Evolutionary conservation across 2,797 vertebrate genomes (phyloP).

Genomic region (Pitangus sulphuratus): DNA sequence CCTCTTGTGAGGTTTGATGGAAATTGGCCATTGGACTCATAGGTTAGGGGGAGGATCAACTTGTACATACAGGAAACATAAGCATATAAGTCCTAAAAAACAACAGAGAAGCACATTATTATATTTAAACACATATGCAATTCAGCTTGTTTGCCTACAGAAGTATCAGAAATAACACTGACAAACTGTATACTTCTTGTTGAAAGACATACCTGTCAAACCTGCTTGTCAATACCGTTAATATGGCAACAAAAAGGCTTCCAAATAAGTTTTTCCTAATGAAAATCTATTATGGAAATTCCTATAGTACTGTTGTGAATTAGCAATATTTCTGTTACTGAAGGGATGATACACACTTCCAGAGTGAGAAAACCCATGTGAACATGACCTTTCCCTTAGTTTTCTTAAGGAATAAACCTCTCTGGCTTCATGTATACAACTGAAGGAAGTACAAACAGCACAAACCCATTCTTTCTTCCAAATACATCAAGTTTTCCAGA

Average conservation of each 20-base stretch:
- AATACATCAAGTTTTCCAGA: background rate
- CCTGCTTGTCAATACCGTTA: background rate
- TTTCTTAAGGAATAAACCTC: slow-evolving; percentile 15
- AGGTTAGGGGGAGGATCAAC: background rate
- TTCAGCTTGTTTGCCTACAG: background rate
- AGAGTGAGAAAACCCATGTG: background rate
- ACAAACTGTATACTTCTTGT: background rate
- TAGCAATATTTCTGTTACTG: background rate
- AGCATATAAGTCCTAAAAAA: background rate
- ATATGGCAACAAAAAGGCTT: background rate
- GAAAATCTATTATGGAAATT: background rate
- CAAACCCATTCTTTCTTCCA: background rate
- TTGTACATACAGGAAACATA: background rate
- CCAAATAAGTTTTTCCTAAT: background rate
- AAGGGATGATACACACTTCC: background rate
- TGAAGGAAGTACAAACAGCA: background rate
- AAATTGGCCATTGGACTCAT: background rate
- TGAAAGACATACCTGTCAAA: background rate
- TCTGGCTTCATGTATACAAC: background rate
- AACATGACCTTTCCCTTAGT: slow-evolving; percentile 24
- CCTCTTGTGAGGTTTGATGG: background rate
- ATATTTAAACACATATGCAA: background rate
- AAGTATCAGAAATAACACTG: background rate
- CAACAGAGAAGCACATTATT: background rate
- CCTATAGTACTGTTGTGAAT: background rate